Conservation (phyloP, 1,140 invertebrate genomes). For the Pemphigus obesinymphae region DNA sequence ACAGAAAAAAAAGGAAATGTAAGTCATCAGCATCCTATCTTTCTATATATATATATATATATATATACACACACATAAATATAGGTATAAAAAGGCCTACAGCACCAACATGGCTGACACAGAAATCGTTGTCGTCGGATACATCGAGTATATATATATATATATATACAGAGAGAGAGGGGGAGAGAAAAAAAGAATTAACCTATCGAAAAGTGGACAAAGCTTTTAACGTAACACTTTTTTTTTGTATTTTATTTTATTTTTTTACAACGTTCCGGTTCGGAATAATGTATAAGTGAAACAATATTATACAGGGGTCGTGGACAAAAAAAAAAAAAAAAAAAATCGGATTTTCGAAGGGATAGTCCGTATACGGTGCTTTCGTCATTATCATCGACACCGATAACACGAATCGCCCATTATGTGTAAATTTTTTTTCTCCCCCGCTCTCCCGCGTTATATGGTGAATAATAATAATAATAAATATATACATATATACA, state of each 20-base stretch:
- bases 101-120: not conserved
- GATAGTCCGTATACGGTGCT: not conserved
- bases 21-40: too few relatives aligned
- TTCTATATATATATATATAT: not conserved
- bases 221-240: conserved; percentile 34
- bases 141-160: not conserved
- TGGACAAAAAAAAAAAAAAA: not conserved
- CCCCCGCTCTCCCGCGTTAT: not conserved
- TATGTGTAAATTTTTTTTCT: conserved; percentile 23
- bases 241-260: not conserved
- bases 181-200: conserved; percentile 14
- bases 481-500: too few relatives aligned
- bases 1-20: too few relatives aligned
- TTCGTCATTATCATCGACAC: conserved; percentile 38
- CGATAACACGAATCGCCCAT: conserved; percentile 41
- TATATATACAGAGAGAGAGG: too few relatives aligned
- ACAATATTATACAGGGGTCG: conserved; percentile 35
- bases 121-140: not conserved
- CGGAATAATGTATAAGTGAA: conserved; percentile 39
- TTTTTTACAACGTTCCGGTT: not conserved
- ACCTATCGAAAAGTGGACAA: conserved; percentile 38
- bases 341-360: conserved; percentile 28
- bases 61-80: not conserved
- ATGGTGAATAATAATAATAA: conserved; percentile 6
- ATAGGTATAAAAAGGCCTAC: not conserved